phyloP scores from a whole-genome alignment of 2,797 vertebrate species.

The Schizopygopsis pylzovi region DNA sequence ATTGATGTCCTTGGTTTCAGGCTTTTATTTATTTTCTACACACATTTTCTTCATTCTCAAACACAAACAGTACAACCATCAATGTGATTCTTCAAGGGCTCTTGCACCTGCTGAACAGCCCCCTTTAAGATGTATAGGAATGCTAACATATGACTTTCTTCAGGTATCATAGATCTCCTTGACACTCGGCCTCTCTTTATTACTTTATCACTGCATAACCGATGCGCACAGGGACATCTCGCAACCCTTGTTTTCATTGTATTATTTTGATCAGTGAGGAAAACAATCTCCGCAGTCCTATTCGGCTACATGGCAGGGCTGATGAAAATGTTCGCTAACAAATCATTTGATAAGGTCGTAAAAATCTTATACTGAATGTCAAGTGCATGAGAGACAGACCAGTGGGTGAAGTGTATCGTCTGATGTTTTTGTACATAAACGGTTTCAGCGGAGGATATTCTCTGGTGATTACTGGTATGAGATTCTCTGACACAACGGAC shows the following conservation, averaged over 20 bases:
- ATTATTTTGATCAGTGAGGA: constrained; percentile 21
- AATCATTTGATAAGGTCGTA: constrained; percentile 38
- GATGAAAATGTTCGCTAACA: constrained; percentile 30
- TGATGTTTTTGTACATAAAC: constrained; percentile 14
- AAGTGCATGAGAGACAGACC: constrained; percentile 27
- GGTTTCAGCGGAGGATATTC: constrained; percentile 10
- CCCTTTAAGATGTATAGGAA: constrained; percentile 56
- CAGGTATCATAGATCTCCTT: constrained; percentile 26
- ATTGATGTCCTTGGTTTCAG: constrained; percentile 8
- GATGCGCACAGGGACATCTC: constrained; percentile 20
- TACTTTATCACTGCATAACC: constrained; percentile 4
- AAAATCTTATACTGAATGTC: constrained; percentile 38
- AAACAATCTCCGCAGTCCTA: constrained; percentile 22
- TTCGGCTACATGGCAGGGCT: neutral
- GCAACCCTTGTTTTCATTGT: constrained; percentile 44
- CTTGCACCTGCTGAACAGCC: constrained; percentile 34
- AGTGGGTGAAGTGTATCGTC: constrained; percentile 29
- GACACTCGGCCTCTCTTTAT: neutral
- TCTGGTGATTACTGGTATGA: neutral
- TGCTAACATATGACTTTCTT: neutral
- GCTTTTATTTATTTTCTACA: neutral
- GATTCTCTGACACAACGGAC: constrained; percentile 20
- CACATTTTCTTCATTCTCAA: constrained; percentile 47
- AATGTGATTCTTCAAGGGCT: neutral
- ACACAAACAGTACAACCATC: constrained; percentile 36